Evolutionary conservation across 1,140 invertebrate species (phyloP), one percentile per base, ranked within the genome.

Genomic region (Diachasma alloeum): DNA sequence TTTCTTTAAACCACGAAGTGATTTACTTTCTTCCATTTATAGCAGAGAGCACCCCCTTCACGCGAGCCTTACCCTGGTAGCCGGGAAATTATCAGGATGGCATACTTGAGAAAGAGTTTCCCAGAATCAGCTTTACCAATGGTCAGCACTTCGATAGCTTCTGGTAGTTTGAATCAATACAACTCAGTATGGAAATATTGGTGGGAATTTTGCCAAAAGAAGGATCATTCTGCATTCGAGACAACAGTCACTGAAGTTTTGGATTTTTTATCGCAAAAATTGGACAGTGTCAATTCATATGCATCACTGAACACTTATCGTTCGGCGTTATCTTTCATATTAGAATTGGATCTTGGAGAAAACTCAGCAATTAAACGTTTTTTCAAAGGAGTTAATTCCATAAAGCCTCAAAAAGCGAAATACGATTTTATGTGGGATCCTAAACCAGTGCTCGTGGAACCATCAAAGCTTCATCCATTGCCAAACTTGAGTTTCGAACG

Each of bases 111-210:
- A 37, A 80, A 77, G 67, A 72, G 68, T 15, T 19, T 80, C 22
- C 78, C 81, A 63, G 59, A n/a, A n/a, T n/a, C n/a, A n/a, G n/a
- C n/a, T n/a, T n/a, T n/a, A n/a, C n/a, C n/a, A n/a, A n/a, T n/a
- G n/a, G n/a, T n/a, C n/a, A n/a, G n/a, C n/a, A n/a, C n/a, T n/a
- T n/a, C n/a, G n/a, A n/a, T n/a, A n/a, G 24, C 81, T 26, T 59
- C 79, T 0, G 73, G 80, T 10, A 70, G 82, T 9, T 72, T 84
- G 3, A 78, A 80, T 0, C 83, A 87, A 59, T 86, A 85, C 75
- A 77, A 81, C 26, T 48, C 53, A 8, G 75, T 75, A 3, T 75
- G 80, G 4, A 85, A 83, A 75, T 48, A 72, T 0, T 86, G 83
- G 83, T 82, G 82, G 80, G 11, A 68, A 0, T 86, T 80, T 79